Evolutionary conservation across 2,888 invertebrate genomes (phyloP), one percentile per base, ranked within the genome.

Genomic region (Cantharis nigra): DNA sequence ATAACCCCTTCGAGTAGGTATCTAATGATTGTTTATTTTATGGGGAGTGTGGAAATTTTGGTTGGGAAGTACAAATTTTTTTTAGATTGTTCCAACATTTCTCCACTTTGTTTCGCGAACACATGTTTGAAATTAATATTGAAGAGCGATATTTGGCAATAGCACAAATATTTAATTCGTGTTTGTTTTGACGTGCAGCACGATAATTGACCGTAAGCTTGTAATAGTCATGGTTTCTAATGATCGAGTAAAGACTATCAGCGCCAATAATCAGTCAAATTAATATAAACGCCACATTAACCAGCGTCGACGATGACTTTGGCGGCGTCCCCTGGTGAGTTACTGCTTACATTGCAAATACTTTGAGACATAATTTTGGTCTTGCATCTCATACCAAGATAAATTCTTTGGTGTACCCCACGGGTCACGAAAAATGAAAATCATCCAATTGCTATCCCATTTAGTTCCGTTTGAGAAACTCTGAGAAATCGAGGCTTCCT

Each of bases 281-380:
- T 86, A 85, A 85, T 86, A 85, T 85, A 84, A 82, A 85, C 84
- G 85, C 85, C 85, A 85, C 85, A 85, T 86, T 85, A 86, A 85
- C 83, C 84, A 85, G 85, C 85, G 84, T 82, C 83, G 85, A 85
- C 87, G 87, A 87, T 85, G 82, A 83, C 86, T 87, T 86, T 87
- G 86, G 85, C 83, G 81, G 79, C 77, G 81, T 84, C 85, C 79
- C 87, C 87, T 84, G 85, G 81, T 65, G 87, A 79, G 85, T 78
- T 77, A 79, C 80, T 80, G 82, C 78, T 81, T 79, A 83, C 83
- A 84, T 84, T 84, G 83, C 83, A 80, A 76, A 76, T 75, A 73
- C 49, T 67, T 18, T 67, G 13, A 67, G 65, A 67, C 79, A 65
- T 67, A 67, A 23, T 67, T 67, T 67, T 26, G 20, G 65, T 67